Conservation (phyloP, 1,140 invertebrate species). For the Drosophila malerkotliana region DNA sequence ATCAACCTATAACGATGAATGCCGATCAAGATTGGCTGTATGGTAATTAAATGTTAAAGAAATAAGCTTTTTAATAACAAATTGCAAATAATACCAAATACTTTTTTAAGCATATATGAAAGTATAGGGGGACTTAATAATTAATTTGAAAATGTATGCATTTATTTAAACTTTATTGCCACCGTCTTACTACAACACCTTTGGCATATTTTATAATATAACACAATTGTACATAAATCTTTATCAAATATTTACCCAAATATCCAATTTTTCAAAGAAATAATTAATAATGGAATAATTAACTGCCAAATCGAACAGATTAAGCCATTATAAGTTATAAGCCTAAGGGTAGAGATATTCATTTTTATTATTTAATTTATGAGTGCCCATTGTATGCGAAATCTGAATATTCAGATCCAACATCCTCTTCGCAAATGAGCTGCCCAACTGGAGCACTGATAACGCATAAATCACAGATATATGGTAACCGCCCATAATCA, state of each 20-base stretch:
- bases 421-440: conserved; percentile 6
- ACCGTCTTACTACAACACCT: no score
- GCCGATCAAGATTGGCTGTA: conserved; percentile 29
- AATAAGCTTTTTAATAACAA: not conserved
- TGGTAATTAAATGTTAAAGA: conserved; percentile 46
- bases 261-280: not conserved
- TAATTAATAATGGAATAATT: not conserved
- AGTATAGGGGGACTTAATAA: no score
- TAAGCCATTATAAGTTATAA: not conserved
- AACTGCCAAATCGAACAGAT: not conserved
- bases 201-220: no score
- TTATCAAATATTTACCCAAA: no score
- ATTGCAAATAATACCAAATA: not conserved
- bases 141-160: no score
- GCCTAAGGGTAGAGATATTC: not conserved
- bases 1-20: conserved; percentile 43
- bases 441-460: conserved; percentile 34
- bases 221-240: no score
- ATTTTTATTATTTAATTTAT: not conserved
- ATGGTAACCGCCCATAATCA: conserved; percentile 29
- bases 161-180: no score
- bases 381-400: not conserved
- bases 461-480: conserved; percentile 24
- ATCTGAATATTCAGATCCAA: conserved; percentile 29
- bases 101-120: not conserved